Conservation (phyloP, 2,888 invertebrate genomes). For the Oscheius sp. region DNA sequence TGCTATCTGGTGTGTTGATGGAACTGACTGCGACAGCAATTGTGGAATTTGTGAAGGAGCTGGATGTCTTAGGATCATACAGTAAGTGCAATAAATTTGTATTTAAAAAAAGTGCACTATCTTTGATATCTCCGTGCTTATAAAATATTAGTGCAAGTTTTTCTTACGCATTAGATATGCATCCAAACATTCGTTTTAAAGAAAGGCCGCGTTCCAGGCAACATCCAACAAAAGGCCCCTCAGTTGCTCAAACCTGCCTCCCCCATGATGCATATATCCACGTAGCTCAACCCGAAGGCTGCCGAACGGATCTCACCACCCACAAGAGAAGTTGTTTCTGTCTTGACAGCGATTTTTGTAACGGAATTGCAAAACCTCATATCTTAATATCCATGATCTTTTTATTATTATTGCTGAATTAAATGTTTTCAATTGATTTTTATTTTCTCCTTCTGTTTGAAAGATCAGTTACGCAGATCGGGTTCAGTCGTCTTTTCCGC, state of each 20-base stretch:
- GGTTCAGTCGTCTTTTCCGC: too few species aligned
- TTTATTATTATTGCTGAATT: not conserved
- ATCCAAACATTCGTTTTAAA: not conserved
- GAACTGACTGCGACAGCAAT: conserved; percentile 52
- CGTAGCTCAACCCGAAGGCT: conserved; percentile 52
- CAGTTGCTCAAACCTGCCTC: conserved; percentile 52
- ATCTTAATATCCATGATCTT: not conserved
- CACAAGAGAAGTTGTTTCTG: conserved; percentile 54
- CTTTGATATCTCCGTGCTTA: too few species aligned
- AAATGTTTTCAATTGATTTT: not conserved
- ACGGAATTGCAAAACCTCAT: conserved; percentile 31
- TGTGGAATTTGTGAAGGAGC: conserved; percentile 58
- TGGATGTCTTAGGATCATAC: conserved; percentile 53
- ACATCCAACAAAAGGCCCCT: conserved; percentile 41
- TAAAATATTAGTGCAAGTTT: too few species aligned
- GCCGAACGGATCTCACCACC: conserved; percentile 49
- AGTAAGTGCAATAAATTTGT: conserved; percentile 39
- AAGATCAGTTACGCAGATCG: too few species aligned
- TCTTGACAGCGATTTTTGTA: conserved; percentile 53
- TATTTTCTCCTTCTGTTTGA: too few species aligned
- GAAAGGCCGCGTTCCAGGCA: conserved; percentile 38
- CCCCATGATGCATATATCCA: conserved; percentile 58
- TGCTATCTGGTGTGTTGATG: conserved; percentile 57
- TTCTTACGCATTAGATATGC: too few species aligned
- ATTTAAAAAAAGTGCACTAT: too few species aligned